Evolutionary conservation across 2,888 invertebrate genomes (phyloP).

Genomic region (Cheilosia soror): DNA sequence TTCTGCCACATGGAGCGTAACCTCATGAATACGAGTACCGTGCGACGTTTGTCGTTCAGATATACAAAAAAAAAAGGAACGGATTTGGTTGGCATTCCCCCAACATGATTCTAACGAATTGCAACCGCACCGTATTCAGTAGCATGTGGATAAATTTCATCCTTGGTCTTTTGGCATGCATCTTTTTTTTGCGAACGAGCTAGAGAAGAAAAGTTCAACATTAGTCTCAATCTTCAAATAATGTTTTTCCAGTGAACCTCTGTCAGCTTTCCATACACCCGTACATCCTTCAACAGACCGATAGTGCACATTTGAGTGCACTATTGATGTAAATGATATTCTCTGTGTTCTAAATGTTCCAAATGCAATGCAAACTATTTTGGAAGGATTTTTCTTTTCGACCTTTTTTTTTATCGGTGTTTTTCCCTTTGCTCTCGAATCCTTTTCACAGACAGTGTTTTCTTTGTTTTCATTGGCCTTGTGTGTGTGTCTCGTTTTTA

Average conservation of each 20-base stretch:
- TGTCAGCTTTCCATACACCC: constrained; percentile 21
- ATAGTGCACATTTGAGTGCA: constrained; percentile 20
- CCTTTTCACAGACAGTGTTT: constrained; percentile 27
- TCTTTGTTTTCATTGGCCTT: not conserved
- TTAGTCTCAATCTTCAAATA: constrained; percentile 57
- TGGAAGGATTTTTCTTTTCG: constrained; percentile 12
- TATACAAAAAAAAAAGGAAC: not conserved
- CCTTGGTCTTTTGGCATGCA: constrained; percentile 25
- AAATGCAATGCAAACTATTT: constrained; percentile 40
- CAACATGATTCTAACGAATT: constrained; percentile 44
- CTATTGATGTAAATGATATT: constrained; percentile 56
- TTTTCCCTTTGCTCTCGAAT: not conserved
- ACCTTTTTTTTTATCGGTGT: not conserved
- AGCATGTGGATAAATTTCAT: constrained; percentile 42
- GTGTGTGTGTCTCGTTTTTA: not conserved
- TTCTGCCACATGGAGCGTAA: constrained; percentile 29
- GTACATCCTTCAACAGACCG: constrained; percentile 12
- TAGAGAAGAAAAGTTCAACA: constrained; percentile 34
- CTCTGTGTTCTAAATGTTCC: constrained; percentile 15
- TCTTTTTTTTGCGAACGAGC: not conserved
- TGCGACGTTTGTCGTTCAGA: constrained; percentile 2
- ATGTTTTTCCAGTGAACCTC: constrained; percentile 43
- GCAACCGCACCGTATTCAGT: constrained; percentile 33
- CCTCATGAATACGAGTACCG: constrained; percentile 43
- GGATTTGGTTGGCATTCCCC: not conserved